A percentile compares a stretch with the other conserved stretches of the same genome.
Evolutionary conservation across 2,113 vertebrate species (phyloP).

Genomic region (Psittacara wagleri): DNA sequence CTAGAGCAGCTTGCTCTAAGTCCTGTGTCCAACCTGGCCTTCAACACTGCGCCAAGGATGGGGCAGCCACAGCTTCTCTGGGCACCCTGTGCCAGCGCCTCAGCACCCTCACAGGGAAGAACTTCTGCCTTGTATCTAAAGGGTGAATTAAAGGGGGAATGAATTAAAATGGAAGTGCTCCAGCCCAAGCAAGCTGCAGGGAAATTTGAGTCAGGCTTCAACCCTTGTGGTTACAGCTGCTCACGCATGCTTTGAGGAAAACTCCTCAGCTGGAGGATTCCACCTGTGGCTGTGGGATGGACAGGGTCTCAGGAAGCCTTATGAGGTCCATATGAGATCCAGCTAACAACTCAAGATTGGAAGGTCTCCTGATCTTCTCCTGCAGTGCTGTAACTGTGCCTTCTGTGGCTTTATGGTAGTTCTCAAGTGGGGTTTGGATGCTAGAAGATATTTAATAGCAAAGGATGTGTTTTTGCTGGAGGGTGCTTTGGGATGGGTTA

Average conservation of each 20-base stretch:
- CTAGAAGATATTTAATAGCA: neutral
- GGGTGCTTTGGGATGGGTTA: neutral
- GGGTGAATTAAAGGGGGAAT: neutral
- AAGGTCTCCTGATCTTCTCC: neutral
- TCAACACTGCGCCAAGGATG: too few species aligned
- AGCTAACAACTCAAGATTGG: rapidly evolving
- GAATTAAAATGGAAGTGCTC: neutral
- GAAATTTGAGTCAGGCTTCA: neutral
- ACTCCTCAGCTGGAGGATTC: neutral
- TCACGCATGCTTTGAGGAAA: neutral
- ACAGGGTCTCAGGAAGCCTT: neutral
- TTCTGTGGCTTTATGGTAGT: neutral
- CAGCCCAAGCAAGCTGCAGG: neutral
- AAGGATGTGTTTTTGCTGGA: neutral
- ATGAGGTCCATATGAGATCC: neutral
- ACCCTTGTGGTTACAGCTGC: neutral
- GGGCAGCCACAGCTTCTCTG: neutral
- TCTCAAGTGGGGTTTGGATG: neutral
- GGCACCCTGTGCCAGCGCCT: neutral
- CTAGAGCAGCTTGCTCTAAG: neutral
- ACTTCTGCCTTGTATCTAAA: neutral
- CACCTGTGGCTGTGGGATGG: rapidly evolving
- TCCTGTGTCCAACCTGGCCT: too few species aligned
- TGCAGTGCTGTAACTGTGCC: rapidly evolving
- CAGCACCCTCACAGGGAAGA: neutral